Base-by-base conservation (phyloP, 2,113 vertebrate genomes). In the Hypanus sabinus region DNA sequence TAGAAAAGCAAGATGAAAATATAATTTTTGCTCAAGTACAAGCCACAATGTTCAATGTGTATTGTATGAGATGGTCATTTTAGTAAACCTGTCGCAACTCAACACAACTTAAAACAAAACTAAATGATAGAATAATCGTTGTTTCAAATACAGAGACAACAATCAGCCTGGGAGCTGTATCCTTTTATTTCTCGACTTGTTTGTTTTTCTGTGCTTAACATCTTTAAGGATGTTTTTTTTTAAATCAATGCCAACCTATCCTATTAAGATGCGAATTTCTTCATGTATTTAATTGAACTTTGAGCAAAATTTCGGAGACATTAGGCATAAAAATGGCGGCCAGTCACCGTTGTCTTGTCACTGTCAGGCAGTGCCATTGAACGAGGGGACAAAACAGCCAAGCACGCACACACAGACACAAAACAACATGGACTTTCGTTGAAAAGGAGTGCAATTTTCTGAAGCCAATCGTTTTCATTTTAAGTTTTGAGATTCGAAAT, bases 241-340 rank as follows among this genome's bases (percentile, higher is more conserved):
- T 22, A 73, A 46, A 38, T 27, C 70, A 93, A 30, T 27, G 0
- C 36, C 36, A 55, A 30, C 5, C 9, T 5, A 12, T 73, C 38
- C 16, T 46, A 71, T 24, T 55, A 93, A 73, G 46, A 22, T 16
- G 22, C 12, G 46, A 11, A 5, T 55, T 55, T 93, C 36, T 93
- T 46, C 68, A 93, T 55, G 91, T 27, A 75, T 27, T 73, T 73
- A 22, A 73, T 27, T 93, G 22, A 93, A 73, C 91, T 73, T 93
- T 93, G 27, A 38, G 38, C 10, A 24, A 38, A 93, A 93, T 73
- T 93, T 71, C 70, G 38, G 20, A 75, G 68, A 30, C 68, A 73
- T 24, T 14, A 73, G 70, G 38, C 68, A 55, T 75, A 75, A 93
- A 93, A 93, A 93, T 93, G 91, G 91, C 91, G 68, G 91, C 70